Conservation (phyloP, 2,113 vertebrate genomes). For the Grantiella picta region DNA sequence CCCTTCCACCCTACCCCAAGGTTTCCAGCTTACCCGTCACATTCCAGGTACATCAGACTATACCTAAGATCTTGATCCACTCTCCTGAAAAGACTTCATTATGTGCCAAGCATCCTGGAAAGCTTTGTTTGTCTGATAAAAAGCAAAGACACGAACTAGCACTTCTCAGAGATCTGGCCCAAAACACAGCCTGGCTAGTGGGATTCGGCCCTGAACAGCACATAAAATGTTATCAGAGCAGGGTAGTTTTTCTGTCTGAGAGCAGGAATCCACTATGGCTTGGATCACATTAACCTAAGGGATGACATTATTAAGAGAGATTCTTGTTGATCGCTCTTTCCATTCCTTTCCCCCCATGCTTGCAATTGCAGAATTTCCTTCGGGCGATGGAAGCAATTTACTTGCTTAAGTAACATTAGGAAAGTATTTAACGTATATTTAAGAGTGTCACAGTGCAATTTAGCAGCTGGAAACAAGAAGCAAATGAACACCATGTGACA, state of each 20-base stretch:
- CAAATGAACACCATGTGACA: constrained; percentile 59
- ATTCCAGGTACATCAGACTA: not conserved
- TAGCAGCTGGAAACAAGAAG: constrained; percentile 61
- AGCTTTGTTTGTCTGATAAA: not conserved
- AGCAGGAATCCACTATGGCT: not conserved
- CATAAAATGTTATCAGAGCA: not conserved
- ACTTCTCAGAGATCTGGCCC: not conserved
- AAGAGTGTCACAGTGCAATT: constrained; percentile 59
- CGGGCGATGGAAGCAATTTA: constrained; percentile 48
- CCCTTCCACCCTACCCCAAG: not conserved
- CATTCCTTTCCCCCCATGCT: not conserved
- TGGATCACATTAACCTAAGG: not conserved
- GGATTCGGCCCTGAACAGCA: not conserved
- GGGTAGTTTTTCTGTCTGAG: not conserved
- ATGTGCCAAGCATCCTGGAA: not conserved
- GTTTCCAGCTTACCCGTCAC: not conserved
- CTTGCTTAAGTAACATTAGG: constrained; percentile 58
- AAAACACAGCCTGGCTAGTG: not conserved
- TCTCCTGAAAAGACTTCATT: not conserved
- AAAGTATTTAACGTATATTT: constrained; percentile 60
- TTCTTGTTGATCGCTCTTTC: not conserved
- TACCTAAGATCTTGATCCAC: not conserved
- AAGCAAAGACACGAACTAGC: not conserved
- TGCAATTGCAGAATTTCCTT: constrained; percentile 18
- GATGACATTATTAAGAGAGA: not conserved